phyloP scores from a whole-genome alignment of 2,113 vertebrate genomes.

The Melozone crissalis region DNA sequence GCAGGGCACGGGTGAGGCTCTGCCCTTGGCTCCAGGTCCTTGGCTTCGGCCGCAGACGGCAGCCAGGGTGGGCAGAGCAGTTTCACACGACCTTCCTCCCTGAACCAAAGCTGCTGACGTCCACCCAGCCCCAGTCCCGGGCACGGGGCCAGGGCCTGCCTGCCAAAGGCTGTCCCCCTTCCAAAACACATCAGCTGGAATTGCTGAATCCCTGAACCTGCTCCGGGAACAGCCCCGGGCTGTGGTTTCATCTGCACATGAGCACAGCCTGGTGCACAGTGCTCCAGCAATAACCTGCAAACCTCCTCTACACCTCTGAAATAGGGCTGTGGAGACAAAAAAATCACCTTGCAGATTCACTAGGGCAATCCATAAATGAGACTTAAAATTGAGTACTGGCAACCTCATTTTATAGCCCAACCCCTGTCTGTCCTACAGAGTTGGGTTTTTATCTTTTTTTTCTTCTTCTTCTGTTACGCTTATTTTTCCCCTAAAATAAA shows the following conservation, averaged over 20 bases:
- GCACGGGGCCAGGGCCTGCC: constrained; percentile 1
- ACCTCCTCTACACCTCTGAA: neutral
- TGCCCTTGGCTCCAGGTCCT: constrained; percentile 7
- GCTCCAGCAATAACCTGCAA: neutral
- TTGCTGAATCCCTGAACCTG: constrained; percentile 24
- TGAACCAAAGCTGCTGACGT: constrained; percentile 67
- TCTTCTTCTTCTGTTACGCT: neutral
- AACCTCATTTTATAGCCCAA: neutral
- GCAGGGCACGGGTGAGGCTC: rapidly evolving
- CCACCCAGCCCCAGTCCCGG: neutral
- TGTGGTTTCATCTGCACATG: rapidly evolving
- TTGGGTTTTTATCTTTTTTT: neutral
- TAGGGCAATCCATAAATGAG: neutral
- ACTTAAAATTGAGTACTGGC: neutral
- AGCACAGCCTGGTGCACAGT: neutral
- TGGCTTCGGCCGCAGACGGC: neutral
- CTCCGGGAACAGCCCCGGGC: neutral
- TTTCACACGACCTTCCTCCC: constrained; percentile 64
- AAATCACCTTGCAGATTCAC: neutral
- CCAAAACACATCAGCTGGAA: constrained; percentile 40
- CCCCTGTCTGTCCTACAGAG: neutral
- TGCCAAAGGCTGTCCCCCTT: constrained; percentile 36
- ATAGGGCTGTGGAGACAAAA: neutral
- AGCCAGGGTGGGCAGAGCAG: constrained; percentile 19
- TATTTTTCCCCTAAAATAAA: neutral